Base-by-base conservation (phyloP, 2,113 vertebrate genomes). In the Alethe castanea region DNA sequence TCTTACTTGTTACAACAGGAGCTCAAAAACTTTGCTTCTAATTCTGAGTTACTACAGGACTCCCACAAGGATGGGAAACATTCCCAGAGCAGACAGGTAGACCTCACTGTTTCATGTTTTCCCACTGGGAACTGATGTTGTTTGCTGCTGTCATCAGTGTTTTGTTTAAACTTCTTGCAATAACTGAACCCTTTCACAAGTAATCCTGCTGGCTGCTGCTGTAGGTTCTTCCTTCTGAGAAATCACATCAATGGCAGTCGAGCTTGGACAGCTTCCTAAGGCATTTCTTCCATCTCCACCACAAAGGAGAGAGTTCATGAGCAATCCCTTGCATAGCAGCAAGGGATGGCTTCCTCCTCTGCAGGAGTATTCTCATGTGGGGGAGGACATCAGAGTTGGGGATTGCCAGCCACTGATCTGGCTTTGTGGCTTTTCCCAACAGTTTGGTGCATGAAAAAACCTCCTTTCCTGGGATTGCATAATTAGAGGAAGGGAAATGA, bases 401-500 rank as follows among this genome's bases (percentile, higher is more conserved):
- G 38, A 56, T 23, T 82, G 47, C 74, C 76, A 57, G 13, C 42
- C 50, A 44, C 40, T 25, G 42, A 12, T 50, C 40, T 16, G 13
- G 13, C 18, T 80, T 38, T 86, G 65, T 84, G 71, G 38, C 7
- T 90, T 94, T 94, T 54, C 60, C 57, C 33, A 69, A 22, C 6
- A 25, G 35, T 81, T 60, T 23, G 19, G 11, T 25, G 33, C 36
- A 24, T 14, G 20, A 81, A 36, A 36, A 84, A 94, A 54, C 12
- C 16, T 89, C 66, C 38, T 89, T 80, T 88, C 33, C 71, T 73
- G 67, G 29, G 35, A 48, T 70, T 95, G 81, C 59, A 40, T 64
- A 90, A 93, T 59, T 59, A n/a, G 7, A 84, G 60, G 36, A 86
- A 96, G 16, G 35, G 64, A 96, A 95, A 93, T 73, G 54, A 96